Evolutionary conservation across 2,888 invertebrate genomes (phyloP), one percentile per base, ranked within the genome.

Genomic region (Drosophila kokeensis): DNA sequence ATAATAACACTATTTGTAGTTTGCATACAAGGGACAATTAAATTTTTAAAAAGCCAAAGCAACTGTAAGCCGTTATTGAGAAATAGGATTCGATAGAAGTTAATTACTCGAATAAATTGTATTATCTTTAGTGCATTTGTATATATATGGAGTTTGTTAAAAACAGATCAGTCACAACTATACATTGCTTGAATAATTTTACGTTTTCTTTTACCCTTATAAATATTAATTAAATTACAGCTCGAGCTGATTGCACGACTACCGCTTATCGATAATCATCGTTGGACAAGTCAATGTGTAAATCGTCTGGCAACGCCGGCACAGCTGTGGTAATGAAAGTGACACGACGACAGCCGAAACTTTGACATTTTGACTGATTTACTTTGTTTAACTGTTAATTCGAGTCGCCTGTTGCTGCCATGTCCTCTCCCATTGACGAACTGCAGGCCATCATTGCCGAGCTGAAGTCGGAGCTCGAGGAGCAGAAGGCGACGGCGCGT

Each of bases 391-490:
- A 32, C 53, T 64, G 54, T 52, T 24, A 7, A 38, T 13, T 38
- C 4, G 4, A 36, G n/a, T 36, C 15, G 24, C n/a, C 4, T 27
- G 2, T 27, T 54, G 24, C 38, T 36, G 36, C 32, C 34, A 96
- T 96, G 96, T 92, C 94, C 63, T 92, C 94, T 62, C 94, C 94
- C 42, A 92, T 96, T n/a, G 94, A 95, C 79, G 94, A 95, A 83
- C 92, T 96, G 72, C 93, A 95, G 88, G 93, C 93, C 50, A 95
- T 94, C 92, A 94, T 97, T 24, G 94, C 94, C 66, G 95, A 95
- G 68, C 93, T 97, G 59, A 95, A 96, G 91, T 93, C 94, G 10
- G 94, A 96, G 88, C 92, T 97, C 32, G 95, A 94, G 55, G 86
- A 90, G 30, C 90, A 91, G 18, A 90, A 89, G 38, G 73, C 60